These are phyloP conservation scores for Bothrops jararaca DNA, from an alignment of 2,113 vertebrate genomes.

Conservation along the genomic window DNA sequence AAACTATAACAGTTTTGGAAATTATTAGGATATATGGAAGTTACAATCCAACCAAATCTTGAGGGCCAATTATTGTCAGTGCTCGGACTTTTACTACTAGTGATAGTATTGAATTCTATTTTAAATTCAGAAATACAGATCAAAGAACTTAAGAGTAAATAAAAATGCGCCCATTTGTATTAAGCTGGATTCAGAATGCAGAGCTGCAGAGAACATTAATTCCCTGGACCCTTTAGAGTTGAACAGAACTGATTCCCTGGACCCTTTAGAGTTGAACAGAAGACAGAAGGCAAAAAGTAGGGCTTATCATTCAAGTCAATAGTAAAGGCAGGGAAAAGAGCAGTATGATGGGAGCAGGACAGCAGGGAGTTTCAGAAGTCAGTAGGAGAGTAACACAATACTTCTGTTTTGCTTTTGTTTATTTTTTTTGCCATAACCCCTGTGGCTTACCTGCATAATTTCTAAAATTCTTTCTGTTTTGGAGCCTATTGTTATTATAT, in stretches of 20 bases:
- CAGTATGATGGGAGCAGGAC: background rate
- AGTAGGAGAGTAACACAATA: background rate
- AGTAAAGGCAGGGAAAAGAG: background rate
- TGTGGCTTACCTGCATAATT: no score
- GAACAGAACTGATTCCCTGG: background rate
- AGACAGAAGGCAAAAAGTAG: no score
- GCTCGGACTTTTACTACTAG: background rate
- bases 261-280: background rate
- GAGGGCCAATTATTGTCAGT: background rate
- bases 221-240: background rate
- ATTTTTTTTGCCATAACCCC: background rate
- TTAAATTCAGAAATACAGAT: background rate
- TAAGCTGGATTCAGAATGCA: background rate
- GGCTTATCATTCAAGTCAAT: background rate
- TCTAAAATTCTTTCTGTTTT: background rate
- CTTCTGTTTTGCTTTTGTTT: background rate
- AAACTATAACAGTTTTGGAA: background rate
- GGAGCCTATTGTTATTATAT: slow-evolving; percentile 4
- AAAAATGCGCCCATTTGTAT: background rate
- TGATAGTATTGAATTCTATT: background rate
- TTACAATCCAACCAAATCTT: background rate
- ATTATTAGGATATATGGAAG: background rate
- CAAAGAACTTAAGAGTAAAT: background rate
- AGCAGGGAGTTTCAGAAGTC: background rate
- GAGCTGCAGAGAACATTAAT: background rate